Conservation (phyloP, 2,113 vertebrate genomes). For the Vicugna pacos region DNA sequence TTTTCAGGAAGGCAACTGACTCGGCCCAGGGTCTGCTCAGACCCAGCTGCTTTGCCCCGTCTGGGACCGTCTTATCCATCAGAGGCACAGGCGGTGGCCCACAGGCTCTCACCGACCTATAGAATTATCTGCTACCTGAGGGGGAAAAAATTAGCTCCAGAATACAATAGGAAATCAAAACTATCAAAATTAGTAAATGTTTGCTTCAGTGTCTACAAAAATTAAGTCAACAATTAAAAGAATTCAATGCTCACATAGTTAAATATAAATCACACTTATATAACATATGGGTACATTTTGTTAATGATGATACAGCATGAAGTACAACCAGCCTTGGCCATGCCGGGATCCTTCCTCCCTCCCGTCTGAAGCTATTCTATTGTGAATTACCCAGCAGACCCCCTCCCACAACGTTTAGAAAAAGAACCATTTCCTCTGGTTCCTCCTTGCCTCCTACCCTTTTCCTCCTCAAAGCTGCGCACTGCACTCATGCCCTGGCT, state of each 20-base stretch:
- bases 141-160: not conserved
- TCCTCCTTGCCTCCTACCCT: not conserved
- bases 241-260: not conserved
- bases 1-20: not conserved
- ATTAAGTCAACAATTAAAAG: not conserved
- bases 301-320: not conserved
- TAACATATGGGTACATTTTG: not conserved
- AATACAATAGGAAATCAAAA: constrained; percentile 10
- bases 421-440: not conserved
- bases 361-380: not conserved
- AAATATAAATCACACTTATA: not conserved
- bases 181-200: not conserved
- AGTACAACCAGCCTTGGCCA: not conserved
- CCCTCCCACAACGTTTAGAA: not conserved
- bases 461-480: not conserved
- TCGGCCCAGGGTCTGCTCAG: not conserved
- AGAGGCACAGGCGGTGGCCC: not conserved
- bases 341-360: not conserved
- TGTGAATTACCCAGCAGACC: not conserved
- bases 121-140: not conserved
- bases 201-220: constrained; percentile 14
- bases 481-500: not conserved
- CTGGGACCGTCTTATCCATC: not conserved
- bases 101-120: not conserved
- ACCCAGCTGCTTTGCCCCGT: not conserved